These are phyloP conservation scores for Phoeniculus purpureus DNA, from an alignment of 2,797 vertebrate genomes.

Conservation along the genomic window DNA sequence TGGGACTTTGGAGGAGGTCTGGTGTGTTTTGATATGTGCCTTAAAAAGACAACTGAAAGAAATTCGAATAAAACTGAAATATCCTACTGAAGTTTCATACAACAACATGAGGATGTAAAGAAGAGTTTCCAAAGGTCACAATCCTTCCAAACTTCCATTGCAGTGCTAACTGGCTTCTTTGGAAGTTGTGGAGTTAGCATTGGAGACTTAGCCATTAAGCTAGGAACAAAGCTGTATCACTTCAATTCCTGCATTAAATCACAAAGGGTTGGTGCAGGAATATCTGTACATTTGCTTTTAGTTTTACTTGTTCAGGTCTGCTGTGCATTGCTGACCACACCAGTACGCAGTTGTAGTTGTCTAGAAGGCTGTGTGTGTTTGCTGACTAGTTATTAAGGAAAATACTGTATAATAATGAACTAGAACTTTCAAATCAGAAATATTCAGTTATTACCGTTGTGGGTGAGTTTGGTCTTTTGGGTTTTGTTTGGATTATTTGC, in stretches of 20 bases:
- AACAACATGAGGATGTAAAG: background rate
- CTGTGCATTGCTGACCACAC: background rate
- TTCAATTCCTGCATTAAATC: background rate
- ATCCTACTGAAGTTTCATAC: background rate
- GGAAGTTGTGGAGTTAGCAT: background rate
- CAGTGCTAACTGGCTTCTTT: background rate
- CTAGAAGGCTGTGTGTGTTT: background rate
- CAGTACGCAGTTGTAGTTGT: background rate
- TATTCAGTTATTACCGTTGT: background rate
- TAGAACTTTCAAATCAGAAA: background rate
- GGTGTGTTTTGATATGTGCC: background rate
- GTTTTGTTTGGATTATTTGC: background rate
- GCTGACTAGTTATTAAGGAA: background rate
- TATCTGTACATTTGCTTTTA: background rate
- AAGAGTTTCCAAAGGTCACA: background rate
- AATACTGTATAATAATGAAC: background rate
- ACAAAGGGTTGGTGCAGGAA: background rate
- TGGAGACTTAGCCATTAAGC: background rate
- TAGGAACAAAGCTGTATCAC: background rate
- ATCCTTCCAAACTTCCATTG: background rate
- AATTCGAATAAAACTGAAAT: background rate
- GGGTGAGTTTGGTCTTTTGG: no score
- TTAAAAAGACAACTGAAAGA: background rate
- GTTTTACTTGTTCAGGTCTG: background rate
- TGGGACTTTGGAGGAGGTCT: background rate